Evolutionary conservation across 2,888 invertebrate species (phyloP).

Genomic region (Caenorhabditis virilis): DNA sequence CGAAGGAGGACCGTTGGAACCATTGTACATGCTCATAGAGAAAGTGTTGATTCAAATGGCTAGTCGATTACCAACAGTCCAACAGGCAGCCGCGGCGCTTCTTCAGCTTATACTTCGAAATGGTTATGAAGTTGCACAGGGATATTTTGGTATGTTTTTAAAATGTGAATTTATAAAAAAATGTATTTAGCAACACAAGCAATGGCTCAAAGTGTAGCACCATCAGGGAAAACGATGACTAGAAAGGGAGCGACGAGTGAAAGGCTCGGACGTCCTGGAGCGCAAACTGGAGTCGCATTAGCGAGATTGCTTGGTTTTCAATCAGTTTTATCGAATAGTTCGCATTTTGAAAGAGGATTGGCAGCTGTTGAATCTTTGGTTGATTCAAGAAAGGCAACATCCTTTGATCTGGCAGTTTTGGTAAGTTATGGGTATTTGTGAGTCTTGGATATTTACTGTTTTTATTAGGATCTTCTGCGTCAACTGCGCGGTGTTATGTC

Average conservation of each 20-base stretch:
- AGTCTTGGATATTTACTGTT: background rate
- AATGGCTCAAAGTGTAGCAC: constrained; percentile 38
- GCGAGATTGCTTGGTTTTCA: constrained; percentile 83
- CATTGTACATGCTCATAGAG: constrained; percentile 60
- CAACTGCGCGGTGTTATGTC: constrained; percentile 90
- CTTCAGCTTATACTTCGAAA: constrained; percentile 61
- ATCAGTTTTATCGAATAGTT: constrained; percentile 76
- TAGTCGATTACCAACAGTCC: constrained; percentile 58
- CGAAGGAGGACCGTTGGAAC: constrained; percentile 59
- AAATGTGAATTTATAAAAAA: background rate
- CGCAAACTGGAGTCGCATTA: constrained; percentile 88
- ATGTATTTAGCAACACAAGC: constrained; percentile 30
- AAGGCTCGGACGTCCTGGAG: constrained; percentile 54
- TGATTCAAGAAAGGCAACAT: constrained; percentile 42
- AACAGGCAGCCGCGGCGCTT: constrained; percentile 64
- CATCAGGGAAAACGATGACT: constrained; percentile 6
- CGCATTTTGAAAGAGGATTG: constrained; percentile 90
- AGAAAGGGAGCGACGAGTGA: constrained; percentile 37
- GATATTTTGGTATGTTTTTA: constrained; percentile 30
- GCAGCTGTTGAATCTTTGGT: constrained; percentile 71
- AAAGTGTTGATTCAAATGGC: constrained; percentile 62
- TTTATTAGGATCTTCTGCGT: constrained; percentile 83
- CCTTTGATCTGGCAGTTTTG: constrained; percentile 61
- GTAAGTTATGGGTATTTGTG: constrained; percentile 5
- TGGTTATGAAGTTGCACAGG: constrained; percentile 61